phyloP scores from a whole-genome alignment of 2,113 vertebrate species.

The Numenius arquata region DNA sequence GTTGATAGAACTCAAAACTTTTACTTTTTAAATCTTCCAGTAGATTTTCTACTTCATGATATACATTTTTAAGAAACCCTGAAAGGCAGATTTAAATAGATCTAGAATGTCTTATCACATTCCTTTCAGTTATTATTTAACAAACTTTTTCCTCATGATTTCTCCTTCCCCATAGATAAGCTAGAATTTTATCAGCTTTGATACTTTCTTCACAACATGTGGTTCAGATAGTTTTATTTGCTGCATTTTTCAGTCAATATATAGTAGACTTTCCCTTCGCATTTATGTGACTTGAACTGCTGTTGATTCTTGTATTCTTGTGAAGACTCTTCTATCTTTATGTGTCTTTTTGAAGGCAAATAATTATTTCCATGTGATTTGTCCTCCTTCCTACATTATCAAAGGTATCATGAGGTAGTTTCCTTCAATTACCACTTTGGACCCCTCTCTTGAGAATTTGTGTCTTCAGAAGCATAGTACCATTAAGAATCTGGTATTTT shows the following conservation, averaged over 20 bases:
- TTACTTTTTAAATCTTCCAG: neutral
- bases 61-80: neutral
- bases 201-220: neutral
- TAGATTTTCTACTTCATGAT: neutral
- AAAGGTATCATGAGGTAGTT: neutral
- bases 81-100: neutral
- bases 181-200: neutral
- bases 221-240: neutral
- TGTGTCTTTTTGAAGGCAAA: neutral
- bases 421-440: neutral
- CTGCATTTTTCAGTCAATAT: neutral
- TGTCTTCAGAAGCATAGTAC: neutral
- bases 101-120: neutral
- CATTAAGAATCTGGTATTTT: neutral
- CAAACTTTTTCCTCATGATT: neutral
- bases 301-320: neutral
- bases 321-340: neutral
- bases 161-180: neutral
- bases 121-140: slow-evolving; percentile 2
- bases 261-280: neutral
- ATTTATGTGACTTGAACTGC: neutral
- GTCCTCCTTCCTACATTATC: neutral
- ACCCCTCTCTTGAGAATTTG: neutral
- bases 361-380: neutral
- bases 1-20: neutral